A percentile compares a stretch with the other conserved stretches of the same genome.
phyloP scores from a whole-genome alignment of 2,797 vertebrate genomes.

The Myiotriccus ornatus region DNA sequence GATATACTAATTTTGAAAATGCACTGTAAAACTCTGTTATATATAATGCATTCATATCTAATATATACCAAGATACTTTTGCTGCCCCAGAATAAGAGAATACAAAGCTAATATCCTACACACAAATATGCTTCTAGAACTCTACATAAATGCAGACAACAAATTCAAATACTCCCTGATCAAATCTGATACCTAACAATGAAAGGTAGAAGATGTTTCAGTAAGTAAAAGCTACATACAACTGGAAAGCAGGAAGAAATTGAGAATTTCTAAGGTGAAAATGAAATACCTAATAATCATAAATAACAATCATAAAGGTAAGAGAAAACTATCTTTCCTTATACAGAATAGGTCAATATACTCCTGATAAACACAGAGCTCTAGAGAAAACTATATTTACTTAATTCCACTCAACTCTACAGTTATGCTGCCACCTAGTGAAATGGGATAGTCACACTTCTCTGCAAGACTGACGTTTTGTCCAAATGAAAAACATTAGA shows the following conservation, averaged over 20 bases:
- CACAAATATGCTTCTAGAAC: not conserved
- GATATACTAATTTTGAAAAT: not conserved
- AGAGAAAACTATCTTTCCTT: not conserved
- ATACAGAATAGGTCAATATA: not conserved
- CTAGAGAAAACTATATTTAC: not conserved
- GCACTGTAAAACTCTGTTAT: not conserved
- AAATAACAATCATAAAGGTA: not conserved
- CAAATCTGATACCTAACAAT: not conserved
- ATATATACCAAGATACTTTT: not conserved
- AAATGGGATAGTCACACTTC: accelerated
- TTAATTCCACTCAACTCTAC: not conserved
- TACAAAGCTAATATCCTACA: not conserved
- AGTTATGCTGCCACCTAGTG: slow-evolving; percentile 64
- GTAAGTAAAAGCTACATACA: not conserved
- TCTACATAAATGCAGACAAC: not conserved
- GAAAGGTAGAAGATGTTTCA: not conserved
- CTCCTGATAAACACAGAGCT: not conserved
- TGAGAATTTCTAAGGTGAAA: not conserved
- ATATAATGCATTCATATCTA: not conserved
- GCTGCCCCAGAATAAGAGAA: not conserved
- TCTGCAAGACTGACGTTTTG: not conserved
- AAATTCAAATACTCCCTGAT: not conserved
- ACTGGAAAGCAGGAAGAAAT: not conserved
- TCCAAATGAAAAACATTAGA: not conserved
- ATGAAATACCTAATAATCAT: not conserved